A percentile compares a stretch with the other conserved stretches of the same genome.
These are phyloP conservation scores for Albula goreensis DNA, from an alignment of 2,113 vertebrate genomes.

Conservation along the genomic window DNA sequence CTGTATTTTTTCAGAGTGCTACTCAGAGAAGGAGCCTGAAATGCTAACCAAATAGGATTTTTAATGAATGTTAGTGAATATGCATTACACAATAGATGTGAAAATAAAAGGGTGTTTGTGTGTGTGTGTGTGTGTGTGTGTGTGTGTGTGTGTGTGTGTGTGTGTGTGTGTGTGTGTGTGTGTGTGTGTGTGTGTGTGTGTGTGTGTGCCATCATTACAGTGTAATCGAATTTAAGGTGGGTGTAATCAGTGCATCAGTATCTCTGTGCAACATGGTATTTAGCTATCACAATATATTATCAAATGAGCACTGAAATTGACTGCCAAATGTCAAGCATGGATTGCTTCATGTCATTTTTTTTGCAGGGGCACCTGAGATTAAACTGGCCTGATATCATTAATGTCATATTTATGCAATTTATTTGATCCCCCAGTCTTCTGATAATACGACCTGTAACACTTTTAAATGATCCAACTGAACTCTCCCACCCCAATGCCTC, in stretches of 20 bases:
- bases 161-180: too few species aligned
- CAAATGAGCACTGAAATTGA: background rate
- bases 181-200: background rate
- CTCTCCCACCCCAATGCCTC: background rate
- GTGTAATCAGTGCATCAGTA: background rate
- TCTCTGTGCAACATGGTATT: conserved; percentile 9
- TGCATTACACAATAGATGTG: too few species aligned
- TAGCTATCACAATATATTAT: conserved; percentile 11
- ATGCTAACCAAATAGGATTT: too few species aligned
- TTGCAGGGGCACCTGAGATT: background rate
- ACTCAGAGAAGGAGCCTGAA: too few species aligned
- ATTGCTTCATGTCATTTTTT: background rate
- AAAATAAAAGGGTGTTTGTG: too few species aligned
- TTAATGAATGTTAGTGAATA: too few species aligned
- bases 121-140: too few species aligned
- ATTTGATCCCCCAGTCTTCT: background rate
- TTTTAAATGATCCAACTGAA: background rate
- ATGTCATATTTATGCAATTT: background rate
- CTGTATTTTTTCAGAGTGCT: too few species aligned
- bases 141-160: too few species aligned
- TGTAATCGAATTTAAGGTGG: conserved; percentile 12
- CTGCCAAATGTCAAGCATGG: conserved; percentile 10
- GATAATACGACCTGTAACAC: conserved; percentile 1
- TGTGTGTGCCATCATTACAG: background rate
- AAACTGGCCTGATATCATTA: background rate